Evolutionary conservation across 2,797 vertebrate genomes (phyloP).

Genomic region (Typhlichthys eigenmanni): DNA sequence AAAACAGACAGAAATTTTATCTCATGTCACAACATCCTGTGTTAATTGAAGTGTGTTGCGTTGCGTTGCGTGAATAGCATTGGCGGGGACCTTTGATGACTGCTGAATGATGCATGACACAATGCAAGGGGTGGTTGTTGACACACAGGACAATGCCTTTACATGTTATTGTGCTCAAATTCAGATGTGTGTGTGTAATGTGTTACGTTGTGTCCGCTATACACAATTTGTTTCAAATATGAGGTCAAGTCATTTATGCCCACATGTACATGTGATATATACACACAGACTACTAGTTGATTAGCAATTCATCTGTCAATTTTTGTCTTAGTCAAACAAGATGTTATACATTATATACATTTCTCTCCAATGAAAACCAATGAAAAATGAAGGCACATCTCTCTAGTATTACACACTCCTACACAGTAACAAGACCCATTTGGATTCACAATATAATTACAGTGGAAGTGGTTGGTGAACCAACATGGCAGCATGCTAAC

Average conservation of each 20-base stretch:
- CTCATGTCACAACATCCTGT: background rate
- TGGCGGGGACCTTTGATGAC: conserved; percentile 2
- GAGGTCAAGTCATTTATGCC: background rate
- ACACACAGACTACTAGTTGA: background rate
- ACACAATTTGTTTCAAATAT: conserved; percentile 32
- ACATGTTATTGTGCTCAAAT: conserved; percentile 7
- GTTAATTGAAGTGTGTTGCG: background rate
- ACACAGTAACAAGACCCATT: conserved; percentile 32
- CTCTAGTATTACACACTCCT: conserved; percentile 7
- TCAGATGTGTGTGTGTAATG: conserved; percentile 3
- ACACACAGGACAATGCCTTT: conserved; percentile 14
- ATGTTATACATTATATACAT: too few species aligned
- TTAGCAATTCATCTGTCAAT: too few species aligned
- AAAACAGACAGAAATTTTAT: conserved; percentile 4
- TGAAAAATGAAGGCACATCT: too few species aligned
- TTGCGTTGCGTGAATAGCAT: conserved; percentile 1
- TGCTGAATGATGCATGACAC: conserved; percentile 21
- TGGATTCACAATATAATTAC: conserved; percentile 40
- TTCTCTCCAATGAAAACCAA: too few species aligned
- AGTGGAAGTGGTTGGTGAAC: conserved; percentile 33
- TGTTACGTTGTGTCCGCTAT: background rate
- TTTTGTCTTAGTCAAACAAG: too few species aligned
- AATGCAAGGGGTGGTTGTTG: conserved; percentile 6
- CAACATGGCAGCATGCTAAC: conserved; percentile 44
- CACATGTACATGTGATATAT: background rate